Evolutionary conservation across 2,888 invertebrate species (phyloP).

Genomic region (Slavum lentiscoides): DNA sequence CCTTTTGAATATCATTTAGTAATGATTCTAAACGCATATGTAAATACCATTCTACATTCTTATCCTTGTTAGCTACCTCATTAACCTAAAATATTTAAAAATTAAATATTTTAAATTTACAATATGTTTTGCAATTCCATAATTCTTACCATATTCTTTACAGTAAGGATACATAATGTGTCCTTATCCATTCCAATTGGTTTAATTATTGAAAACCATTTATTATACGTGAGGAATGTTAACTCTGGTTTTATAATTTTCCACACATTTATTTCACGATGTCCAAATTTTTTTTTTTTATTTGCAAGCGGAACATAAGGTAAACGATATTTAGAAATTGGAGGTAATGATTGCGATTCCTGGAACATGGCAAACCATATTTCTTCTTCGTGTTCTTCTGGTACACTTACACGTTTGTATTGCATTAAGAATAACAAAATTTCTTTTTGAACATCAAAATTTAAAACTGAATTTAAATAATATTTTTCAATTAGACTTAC

Average conservation of each 20-base stretch:
- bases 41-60: conserved; percentile 58
- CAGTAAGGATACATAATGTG: conserved; percentile 62
- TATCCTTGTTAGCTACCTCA: conserved; percentile 26
- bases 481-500: conserved; percentile 58
- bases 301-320: conserved; percentile 58
- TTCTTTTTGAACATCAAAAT: conserved; percentile 57
- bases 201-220: conserved; percentile 62
- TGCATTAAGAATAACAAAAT: conserved; percentile 47
- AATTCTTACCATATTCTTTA: conserved; percentile 61
- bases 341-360: conserved; percentile 61
- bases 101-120: background rate
- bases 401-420: conserved; percentile 58
- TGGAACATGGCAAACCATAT: conserved; percentile 62
- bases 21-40: conserved; percentile 59
- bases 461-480: conserved; percentile 59
- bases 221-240: conserved; percentile 61
- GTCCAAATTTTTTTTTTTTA: conserved; percentile 56
- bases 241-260: conserved; percentile 59
- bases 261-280: conserved; percentile 56
- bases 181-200: conserved; percentile 61
- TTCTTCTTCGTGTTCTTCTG: conserved; percentile 61
- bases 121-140: background rate
- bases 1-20: conserved; percentile 60
- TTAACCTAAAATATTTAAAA: conserved; percentile 53
- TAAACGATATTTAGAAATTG: conserved; percentile 62